Base-by-base conservation (phyloP, 2,113 vertebrate genomes). In the Bos indicus region DNA sequence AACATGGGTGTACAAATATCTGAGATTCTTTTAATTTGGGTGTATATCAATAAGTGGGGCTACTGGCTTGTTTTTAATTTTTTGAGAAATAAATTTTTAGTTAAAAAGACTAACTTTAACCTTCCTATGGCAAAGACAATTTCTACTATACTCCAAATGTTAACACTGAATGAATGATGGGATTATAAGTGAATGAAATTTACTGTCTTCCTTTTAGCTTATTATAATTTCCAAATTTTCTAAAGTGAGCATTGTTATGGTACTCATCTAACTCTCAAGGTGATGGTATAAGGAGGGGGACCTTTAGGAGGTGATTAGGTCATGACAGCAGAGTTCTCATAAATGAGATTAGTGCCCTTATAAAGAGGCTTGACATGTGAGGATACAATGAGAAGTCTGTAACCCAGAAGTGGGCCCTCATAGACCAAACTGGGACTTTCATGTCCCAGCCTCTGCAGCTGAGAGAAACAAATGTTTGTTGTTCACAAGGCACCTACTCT, bases 11-110 rank as follows among this genome's bases (percentile, higher is more conserved):
- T 67, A 59, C 7, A 88, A 90, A 89, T 40, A 78, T 52, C 74
- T 62, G 13, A 57, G 15, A 62, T 4, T 40, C 14, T 81, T 97
- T 89, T 36, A 85, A 64, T 60, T 89, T 21, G 33, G 30, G 11
- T 60, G 52, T 51, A 46, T 54, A 67, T 17, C 11, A n/a, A 67
- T 36, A 77, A 51, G 17, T 74, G 51, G 19, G 78, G 78, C 1
- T 96, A 83, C 7, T 85, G 21, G 64, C 91, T 17, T 57, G 17
- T 86, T 46, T 52, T 71, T 30, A 77, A 84, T 52, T 91, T 94
- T 95, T 81, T 88, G 43, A 94, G 83, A 46, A 91, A 96, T 71
- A 77, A 94, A 94, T 82, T 92, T 92, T 83, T 83, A 90, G 92
- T 62, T 30, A 40, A 81, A 97, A 92, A 86, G 95, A 80, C 19